Evolutionary conservation across 1,140 invertebrate species (phyloP), one percentile per base, ranked within the genome.

Genomic region (Ostrea denselamellosa): DNA sequence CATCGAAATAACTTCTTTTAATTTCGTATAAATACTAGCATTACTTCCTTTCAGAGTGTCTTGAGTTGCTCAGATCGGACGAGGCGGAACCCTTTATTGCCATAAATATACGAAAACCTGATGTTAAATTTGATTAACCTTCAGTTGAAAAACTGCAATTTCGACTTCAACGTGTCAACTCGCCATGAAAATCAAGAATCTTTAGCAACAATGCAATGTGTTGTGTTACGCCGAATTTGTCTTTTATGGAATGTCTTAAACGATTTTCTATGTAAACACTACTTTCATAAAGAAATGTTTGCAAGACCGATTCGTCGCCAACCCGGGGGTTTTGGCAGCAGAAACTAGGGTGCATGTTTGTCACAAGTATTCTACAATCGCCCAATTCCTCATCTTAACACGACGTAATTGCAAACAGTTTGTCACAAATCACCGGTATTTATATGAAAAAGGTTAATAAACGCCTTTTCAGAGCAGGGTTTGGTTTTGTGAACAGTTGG

Each of bases 121-220:
- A 14, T 22, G 68, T 12, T 34, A 71, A 28, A 71, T 28, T 28
- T 71, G 68, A 0, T 71, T 28, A 28, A 12, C 68, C 68, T 25
- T 34, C 12, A 71, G 12, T 28, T 14, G 22, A 71, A 71, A 71
- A 71, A 25, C 28, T 25, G 12, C 25, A 71, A 71, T 71, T 71
- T 71, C 68, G 68, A 71, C 68, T 71, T 71, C 68, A 71, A 71
- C 68, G 68, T 71, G 68, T 71, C 68, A 71, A 71, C 28, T 12
- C 28, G 68, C 68, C 25, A 71, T 71, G 68, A 71, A 71, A 71
- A 71, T 71, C 25, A 71, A 71, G 68, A 71, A 71, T 71, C 68
- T 71, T 71, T 71, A 71, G 68, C 68, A 71, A 71, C 68, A 71
- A 71, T 71, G 68, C 22, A 71, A 71, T 71, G 68, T 34, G 8